phyloP scores from a whole-genome alignment of 2,888 invertebrate species.

The Protodeltote pygarga region DNA sequence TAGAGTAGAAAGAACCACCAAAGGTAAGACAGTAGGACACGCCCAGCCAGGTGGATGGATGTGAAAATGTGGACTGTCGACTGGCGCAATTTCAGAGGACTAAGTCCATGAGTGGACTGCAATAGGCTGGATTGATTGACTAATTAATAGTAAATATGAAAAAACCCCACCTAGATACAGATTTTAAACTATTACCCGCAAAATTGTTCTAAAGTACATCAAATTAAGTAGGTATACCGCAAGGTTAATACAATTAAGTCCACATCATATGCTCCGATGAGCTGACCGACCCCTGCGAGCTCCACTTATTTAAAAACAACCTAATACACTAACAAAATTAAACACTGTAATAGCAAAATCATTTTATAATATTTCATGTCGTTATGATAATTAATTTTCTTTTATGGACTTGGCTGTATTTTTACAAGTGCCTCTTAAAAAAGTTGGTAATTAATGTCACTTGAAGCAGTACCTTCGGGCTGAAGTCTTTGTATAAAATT shows the following conservation, averaged over 20 bases:
- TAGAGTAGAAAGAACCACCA: no score
- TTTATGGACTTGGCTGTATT: background rate
- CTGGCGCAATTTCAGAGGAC: no score
- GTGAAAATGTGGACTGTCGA: no score
- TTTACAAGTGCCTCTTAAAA: background rate
- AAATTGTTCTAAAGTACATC: no score
- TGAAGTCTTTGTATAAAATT: slow-evolving; percentile 1
- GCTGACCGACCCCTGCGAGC: slow-evolving; percentile 10
- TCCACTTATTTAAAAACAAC: slow-evolving; percentile 2
- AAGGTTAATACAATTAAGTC: slow-evolving; percentile 39
- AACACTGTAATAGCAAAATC: background rate
- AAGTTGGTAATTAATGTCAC: slow-evolving; percentile 13
- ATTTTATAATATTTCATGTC: background rate
- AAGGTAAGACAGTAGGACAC: no score
- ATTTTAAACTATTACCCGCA: background rate
- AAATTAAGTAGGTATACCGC: slow-evolving; percentile 8
- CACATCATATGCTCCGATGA: slow-evolving; percentile 32
- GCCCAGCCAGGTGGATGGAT: no score
- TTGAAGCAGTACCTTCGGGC: background rate
- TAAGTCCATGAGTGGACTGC: no score
- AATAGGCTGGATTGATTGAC: no score
- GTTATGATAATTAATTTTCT: background rate
- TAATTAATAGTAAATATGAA: no score
- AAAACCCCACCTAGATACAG: no score
- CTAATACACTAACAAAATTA: background rate